Conservation (phyloP, 2,888 invertebrate species). For the Penaeus monodon region DNA sequence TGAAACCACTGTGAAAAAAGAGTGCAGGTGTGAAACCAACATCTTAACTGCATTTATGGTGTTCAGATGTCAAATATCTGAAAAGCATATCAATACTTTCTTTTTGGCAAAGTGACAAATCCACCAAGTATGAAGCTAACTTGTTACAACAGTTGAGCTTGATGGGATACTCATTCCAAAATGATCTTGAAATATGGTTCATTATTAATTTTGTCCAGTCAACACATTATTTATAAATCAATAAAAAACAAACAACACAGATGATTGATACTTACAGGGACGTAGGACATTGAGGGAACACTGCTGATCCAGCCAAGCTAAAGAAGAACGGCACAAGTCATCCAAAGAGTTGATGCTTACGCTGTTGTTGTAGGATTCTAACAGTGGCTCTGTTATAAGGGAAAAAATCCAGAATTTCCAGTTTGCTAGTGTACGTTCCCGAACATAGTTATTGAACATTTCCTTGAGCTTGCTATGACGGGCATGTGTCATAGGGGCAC, state of each 20-base stretch:
- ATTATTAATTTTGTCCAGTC: no score
- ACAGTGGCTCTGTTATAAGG: constrained; percentile 87
- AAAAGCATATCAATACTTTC: not conserved
- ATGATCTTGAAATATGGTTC: no score
- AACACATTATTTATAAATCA: not conserved
- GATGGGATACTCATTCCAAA: no score
- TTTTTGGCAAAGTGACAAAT: no score
- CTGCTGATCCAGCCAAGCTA: constrained; percentile 96
- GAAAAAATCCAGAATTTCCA: constrained; percentile 99
- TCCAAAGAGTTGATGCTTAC: constrained; percentile 92
- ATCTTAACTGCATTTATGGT: not conserved
- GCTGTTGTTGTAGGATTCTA: constrained; percentile 90
- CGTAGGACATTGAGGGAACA: constrained; percentile 94
- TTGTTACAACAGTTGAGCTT: no score
- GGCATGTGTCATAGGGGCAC: constrained; percentile 84
- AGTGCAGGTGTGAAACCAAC: not conserved
- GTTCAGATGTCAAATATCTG: not conserved
- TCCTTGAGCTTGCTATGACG: constrained; percentile 84
- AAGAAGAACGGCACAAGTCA: constrained; percentile 90
- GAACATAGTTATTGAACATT: constrained; percentile 93
- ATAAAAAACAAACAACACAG: not conserved
- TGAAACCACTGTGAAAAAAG: constrained; percentile 74
- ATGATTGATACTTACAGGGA: constrained; percentile 75
- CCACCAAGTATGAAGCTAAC: no score
- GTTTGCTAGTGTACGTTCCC: constrained; percentile 86